phyloP scores from a whole-genome alignment of 1,140 invertebrate genomes.

The Gyrodactylus bullatarudis region DNA sequence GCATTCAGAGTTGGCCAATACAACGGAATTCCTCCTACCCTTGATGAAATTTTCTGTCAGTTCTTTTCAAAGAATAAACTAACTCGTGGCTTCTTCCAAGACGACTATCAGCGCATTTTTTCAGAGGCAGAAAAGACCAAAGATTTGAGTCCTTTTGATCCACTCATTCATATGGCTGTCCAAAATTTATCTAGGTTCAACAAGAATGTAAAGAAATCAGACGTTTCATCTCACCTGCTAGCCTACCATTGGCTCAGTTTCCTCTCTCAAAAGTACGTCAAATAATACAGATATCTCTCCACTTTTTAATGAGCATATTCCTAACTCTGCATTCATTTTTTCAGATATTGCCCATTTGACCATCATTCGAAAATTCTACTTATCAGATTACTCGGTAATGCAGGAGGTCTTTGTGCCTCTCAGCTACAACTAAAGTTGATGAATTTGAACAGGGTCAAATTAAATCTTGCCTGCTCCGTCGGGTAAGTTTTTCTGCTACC shows the following conservation, averaged over 20 bases:
- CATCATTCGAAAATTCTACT: neutral
- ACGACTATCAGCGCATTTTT: neutral
- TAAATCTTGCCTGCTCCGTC: neutral
- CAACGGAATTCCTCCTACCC: too few species aligned
- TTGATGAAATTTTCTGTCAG: neutral
- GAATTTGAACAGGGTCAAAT: neutral
- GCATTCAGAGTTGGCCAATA: too few species aligned
- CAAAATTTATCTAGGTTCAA: neutral
- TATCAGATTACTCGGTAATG: neutral
- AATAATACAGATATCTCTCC: too few species aligned
- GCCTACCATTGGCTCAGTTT: neutral
- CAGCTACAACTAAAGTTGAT: neutral
- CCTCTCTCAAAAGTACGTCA: neutral
- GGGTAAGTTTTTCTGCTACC: neutral
- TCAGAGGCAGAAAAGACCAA: neutral
- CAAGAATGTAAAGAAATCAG: neutral
- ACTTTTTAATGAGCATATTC: neutral
- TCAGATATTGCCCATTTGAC: neutral
- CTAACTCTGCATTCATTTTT: neutral
- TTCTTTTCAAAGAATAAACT: neutral
- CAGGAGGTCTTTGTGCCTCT: neutral
- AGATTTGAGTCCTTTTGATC: neutral
- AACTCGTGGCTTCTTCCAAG: neutral
- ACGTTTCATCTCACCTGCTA: neutral
- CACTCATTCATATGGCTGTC: neutral